Base-by-base conservation (phyloP, 92 coral and sea anemone genomes). In the Siderastrea radians region DNA sequence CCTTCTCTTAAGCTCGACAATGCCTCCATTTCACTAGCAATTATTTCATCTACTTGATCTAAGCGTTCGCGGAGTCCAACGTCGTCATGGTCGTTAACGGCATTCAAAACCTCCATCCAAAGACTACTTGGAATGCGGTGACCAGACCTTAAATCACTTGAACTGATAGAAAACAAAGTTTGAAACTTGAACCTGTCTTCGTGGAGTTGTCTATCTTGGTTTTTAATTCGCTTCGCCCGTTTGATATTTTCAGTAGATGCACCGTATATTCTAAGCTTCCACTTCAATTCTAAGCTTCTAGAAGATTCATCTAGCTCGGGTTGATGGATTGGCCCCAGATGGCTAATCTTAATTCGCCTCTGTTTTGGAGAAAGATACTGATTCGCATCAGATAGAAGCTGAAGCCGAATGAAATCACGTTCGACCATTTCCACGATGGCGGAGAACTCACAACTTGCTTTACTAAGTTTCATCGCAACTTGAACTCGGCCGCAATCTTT, bases 261-360 rank as follows among this genome's bases (percentile, higher is more conserved):
- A 59, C 75, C 71, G 65, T 89, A 84, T 7, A 89, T 43, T 48
- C 92, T 75, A 1, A 89, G 74, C 61, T 77, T 89, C 92, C 92
- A 89, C 51, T 57, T 59, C 74, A 89, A 43, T 50, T 60, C 77
- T 7, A 84, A 5, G 50, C 49, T 13, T 17, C 38, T 26, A 48
- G 82, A 67, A 19, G 53, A 53, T 17, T 89, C 77, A 68, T 72
- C 48, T 13, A 65, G 19, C 17, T 79, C 57, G 3, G 96, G 94
- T 65, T 90, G 84, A 17, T 91, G 55, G 50, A 64, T 75, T 51
- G 96, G 94, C 2, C 90, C 96, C 47, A 93, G 89, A 6, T 89
- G 84, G 49, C 90, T 89, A 7, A 90, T 63, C 67, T 64, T 58
- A 61, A 93, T 83, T 54, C 65, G 77, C 17, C 82, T 87, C 17